A percentile compares a stretch with the other conserved stretches of the same genome.
Evolutionary conservation across 2,113 vertebrate genomes (phyloP).

Genomic region (Eudyptes chrysolophus): DNA sequence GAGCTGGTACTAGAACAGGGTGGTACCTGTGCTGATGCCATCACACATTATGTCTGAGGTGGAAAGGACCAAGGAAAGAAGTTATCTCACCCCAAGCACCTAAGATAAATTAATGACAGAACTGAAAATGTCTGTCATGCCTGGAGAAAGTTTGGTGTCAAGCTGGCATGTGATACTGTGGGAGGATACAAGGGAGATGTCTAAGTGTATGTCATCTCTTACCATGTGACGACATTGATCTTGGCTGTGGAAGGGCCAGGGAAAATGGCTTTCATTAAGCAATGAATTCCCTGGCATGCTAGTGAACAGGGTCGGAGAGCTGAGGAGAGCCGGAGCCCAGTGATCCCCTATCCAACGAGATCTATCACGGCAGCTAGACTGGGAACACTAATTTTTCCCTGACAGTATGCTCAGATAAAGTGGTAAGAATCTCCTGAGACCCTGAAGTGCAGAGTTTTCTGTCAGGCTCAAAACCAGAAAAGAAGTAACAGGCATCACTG

Average conservation of each 20-base stretch:
- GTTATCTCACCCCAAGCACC: background rate
- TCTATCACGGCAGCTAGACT: background rate
- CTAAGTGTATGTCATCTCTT: background rate
- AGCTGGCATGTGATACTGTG: background rate
- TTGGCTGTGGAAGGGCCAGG: background rate
- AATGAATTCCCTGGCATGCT: background rate
- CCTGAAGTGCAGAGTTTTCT: background rate
- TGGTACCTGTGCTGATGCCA: background rate
- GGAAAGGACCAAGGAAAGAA: background rate
- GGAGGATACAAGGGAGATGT: background rate
- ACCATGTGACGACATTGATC: background rate
- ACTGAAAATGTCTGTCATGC: background rate
- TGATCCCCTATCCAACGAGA: fast-evolving
- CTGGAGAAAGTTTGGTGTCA: background rate
- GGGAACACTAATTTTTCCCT: background rate
- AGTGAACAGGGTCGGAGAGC: background rate
- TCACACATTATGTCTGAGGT: background rate
- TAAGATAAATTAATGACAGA: background rate
- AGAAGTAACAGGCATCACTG: background rate
- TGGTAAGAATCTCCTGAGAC: background rate
- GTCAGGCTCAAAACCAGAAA: background rate
- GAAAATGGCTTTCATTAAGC: background rate
- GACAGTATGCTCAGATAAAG: background rate
- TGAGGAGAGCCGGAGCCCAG: background rate
- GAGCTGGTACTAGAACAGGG: background rate